Evolutionary conservation across 2,797 vertebrate species (phyloP).

Genomic region (Nasua narica): DNA sequence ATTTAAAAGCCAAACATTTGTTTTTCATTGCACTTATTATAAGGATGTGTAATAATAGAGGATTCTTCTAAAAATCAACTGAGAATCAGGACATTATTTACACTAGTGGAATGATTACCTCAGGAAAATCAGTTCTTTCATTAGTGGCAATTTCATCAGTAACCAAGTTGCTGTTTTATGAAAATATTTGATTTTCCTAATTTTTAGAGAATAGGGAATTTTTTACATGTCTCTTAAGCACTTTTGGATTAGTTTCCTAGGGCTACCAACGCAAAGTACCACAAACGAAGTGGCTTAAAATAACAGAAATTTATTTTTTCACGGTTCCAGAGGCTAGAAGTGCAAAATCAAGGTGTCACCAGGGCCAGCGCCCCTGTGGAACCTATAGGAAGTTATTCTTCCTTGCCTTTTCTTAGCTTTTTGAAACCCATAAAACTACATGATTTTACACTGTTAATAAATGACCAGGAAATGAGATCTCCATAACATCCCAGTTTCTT

Average conservation of each 20-base stretch:
- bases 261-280: background rate
- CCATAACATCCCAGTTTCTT: background rate
- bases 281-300: background rate
- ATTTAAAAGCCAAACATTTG: background rate
- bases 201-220: background rate
- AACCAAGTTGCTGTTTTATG: background rate
- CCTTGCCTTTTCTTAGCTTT: background rate
- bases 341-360: background rate
- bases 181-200: background rate
- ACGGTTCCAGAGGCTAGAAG: no score
- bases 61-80: background rate
- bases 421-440: background rate
- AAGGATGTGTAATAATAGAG: background rate
- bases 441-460: background rate
- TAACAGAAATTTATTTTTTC: background rate
- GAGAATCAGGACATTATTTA: background rate
- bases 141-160: background rate
- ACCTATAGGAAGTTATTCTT: background rate
- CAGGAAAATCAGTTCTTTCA: background rate
- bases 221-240: background rate
- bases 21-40: background rate
- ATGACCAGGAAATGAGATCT: background rate
- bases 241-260: background rate
- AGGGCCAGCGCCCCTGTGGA: no score
- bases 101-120: no score